A percentile compares a stretch with the other conserved stretches of the same genome.
phyloP scores from a whole-genome alignment of 1,140 invertebrate species.

The Orchestia grillus region DNA sequence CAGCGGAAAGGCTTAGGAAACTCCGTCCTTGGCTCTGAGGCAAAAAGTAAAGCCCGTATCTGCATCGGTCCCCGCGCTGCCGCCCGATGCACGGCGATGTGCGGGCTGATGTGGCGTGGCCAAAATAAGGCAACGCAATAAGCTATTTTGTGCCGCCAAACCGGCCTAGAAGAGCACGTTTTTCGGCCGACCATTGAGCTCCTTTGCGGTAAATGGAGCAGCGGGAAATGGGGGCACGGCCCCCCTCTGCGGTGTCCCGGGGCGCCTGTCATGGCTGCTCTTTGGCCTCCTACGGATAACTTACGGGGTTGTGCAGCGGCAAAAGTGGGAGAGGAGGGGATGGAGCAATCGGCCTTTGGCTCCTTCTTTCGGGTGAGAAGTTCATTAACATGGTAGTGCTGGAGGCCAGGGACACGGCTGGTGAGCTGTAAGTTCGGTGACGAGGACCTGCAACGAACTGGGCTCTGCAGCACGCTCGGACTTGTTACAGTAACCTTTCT shows the following conservation, averaged over 20 bases:
- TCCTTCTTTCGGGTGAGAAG: too few species aligned
- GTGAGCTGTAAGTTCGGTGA: too few species aligned
- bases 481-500: too few species aligned
- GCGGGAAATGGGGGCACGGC: background rate
- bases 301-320: too few species aligned
- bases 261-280: background rate
- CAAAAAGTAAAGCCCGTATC: background rate
- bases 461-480: too few species aligned
- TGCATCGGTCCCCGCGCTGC: background rate
- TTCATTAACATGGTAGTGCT: too few species aligned
- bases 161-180: background rate
- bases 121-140: background rate
- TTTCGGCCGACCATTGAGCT: background rate
- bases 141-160: background rate
- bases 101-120: background rate
- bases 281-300: background rate
- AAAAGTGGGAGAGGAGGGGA: background rate
- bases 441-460: too few species aligned
- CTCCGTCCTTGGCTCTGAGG: background rate
- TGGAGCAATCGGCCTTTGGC: too few species aligned
- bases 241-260: background rate
- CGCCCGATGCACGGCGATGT: background rate
- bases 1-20: background rate
- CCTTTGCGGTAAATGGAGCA: conserved; percentile 15
- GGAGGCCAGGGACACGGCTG: too few species aligned